These are phyloP conservation scores for Leptobrachium leishanense DNA, from an alignment of 2,113 vertebrate species.

Conservation along the genomic window DNA sequence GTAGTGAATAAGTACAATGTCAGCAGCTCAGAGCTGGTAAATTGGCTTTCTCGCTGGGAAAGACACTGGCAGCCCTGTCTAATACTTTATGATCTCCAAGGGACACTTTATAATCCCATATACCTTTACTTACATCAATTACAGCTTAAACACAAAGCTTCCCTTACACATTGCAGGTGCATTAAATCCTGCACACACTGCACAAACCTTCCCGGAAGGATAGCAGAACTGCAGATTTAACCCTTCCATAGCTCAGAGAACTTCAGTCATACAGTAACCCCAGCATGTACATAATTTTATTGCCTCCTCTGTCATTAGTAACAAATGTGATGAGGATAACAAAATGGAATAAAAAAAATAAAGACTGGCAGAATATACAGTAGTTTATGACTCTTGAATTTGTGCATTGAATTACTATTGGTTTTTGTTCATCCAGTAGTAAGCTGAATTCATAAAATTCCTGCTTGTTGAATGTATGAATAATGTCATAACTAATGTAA, in stretches of 20 bases:
- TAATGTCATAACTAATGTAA: no score
- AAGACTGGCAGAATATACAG: no score
- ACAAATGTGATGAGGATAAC: no score
- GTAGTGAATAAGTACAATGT: background rate
- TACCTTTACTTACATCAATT: conserved; percentile 52
- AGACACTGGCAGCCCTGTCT: conserved; percentile 20
- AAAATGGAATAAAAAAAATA: no score
- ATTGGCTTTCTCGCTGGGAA: conserved; percentile 2
- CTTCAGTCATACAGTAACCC: background rate
- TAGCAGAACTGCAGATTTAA: background rate
- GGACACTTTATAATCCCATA: conserved; percentile 50
- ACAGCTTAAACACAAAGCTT: conserved; percentile 34
- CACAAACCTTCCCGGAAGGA: conserved; percentile 34
- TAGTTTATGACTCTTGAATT: no score
- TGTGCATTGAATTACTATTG: no score
- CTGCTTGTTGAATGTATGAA: no score
- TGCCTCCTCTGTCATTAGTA: no score
- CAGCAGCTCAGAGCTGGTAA: conserved; percentile 14
- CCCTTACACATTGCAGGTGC: conserved; percentile 30
- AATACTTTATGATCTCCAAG: conserved; percentile 47
- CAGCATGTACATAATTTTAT: no score
- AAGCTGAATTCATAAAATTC: no score
- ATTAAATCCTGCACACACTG: conserved; percentile 37
- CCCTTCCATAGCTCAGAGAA: background rate
- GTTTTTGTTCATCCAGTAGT: no score